These are phyloP conservation scores for Lithophane leautieri DNA, from an alignment of 2,888 invertebrate species.

Conservation along the genomic window DNA sequence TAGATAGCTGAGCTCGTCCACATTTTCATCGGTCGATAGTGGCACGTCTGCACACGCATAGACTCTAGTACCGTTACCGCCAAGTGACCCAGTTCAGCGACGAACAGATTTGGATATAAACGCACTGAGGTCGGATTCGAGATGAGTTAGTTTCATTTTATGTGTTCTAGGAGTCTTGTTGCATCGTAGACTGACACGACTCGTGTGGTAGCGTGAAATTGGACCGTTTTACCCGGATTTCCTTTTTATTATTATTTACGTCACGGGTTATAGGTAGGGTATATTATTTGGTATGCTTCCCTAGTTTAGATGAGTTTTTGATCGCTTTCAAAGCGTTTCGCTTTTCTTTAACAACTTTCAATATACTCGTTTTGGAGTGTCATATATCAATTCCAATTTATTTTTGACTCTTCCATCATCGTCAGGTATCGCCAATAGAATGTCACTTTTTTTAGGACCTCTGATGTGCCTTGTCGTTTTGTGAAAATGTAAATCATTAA, in stretches of 20 bases:
- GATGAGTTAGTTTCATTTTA: conserved; percentile 23
- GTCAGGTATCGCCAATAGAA: too few species aligned
- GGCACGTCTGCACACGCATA: conserved; percentile 13
- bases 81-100: conserved; percentile 51
- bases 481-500: neutral
- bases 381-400: too few species aligned
- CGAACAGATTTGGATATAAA: conserved; percentile 36
- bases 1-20: neutral
- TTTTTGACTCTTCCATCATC: too few species aligned
- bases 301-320: neutral
- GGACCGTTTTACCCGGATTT: neutral
- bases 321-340: too few species aligned
- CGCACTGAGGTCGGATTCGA: conserved; percentile 16
- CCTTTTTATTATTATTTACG: neutral
- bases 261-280: neutral
- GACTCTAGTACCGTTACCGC: neutral
- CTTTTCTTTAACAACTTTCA: too few species aligned
- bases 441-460: too few species aligned
- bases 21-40: neutral
- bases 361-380: too few species aligned
- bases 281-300: neutral
- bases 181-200: conserved; percentile 14
- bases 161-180: conserved; percentile 28
- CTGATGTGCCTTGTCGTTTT: neutral
- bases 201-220: neutral